phyloP scores from a whole-genome alignment of 2,113 vertebrate species.

The Galeopterus variegatus region DNA sequence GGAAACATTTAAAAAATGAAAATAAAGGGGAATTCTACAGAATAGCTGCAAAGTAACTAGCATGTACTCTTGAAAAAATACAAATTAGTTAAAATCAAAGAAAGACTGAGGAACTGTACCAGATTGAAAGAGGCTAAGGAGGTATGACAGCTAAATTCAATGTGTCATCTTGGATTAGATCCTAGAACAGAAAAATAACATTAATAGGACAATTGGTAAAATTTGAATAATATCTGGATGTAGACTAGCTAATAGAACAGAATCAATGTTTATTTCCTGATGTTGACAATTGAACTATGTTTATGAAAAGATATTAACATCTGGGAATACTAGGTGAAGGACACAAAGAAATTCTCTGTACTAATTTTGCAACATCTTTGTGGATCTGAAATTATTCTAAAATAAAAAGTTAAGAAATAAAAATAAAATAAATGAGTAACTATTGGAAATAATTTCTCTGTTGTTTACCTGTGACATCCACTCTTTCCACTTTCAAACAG shows the following conservation, averaged over 20 bases:
- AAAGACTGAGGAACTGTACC: background rate
- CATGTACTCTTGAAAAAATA: background rate
- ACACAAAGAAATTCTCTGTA: background rate
- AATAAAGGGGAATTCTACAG: background rate
- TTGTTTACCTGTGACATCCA: background rate
- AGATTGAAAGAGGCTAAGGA: background rate
- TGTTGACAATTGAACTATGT: background rate
- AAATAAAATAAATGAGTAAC: background rate
- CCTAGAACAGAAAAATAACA: background rate
- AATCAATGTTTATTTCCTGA: background rate
- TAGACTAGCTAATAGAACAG: background rate
- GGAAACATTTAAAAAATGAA: background rate
- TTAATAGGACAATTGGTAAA: background rate
- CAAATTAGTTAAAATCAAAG: background rate
- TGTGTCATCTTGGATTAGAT: background rate
- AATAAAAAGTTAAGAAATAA: background rate
- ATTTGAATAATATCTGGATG: background rate
- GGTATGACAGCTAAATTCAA: background rate
- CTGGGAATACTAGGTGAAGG: background rate
- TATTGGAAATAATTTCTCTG: background rate
- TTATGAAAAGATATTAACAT: background rate
- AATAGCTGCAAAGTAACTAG: background rate
- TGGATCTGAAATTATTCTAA: background rate
- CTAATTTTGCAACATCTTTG: background rate
- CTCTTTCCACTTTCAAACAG: background rate